phyloP scores from a whole-genome alignment of 2,888 invertebrate genomes.

The Conistra vaccinii region DNA sequence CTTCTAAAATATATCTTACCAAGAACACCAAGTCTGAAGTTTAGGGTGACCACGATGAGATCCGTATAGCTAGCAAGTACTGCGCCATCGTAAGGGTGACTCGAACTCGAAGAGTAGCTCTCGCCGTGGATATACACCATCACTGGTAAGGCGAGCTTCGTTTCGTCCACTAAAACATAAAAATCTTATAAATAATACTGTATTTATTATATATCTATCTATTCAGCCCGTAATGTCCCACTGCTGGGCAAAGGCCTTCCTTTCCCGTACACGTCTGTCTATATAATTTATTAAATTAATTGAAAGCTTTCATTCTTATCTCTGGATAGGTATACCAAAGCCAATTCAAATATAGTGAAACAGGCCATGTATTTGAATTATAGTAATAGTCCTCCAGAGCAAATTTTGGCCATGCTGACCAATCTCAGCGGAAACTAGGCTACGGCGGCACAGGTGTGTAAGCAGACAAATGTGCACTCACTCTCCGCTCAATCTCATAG shows the following conservation, averaged over 20 bases:
- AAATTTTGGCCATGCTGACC: too few species aligned
- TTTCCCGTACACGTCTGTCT: not conserved
- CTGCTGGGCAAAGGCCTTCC: not conserved
- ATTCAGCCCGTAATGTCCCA: not conserved
- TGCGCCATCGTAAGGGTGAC: constrained; percentile 98
- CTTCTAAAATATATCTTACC: constrained; percentile 87
- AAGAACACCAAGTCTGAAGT: constrained; percentile 98
- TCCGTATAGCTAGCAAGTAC: constrained; percentile 97
- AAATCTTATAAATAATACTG: not conserved
- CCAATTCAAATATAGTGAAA: not conserved
- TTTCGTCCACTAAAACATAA: constrained; percentile 89
- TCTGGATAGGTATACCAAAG: not conserved
- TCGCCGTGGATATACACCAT: constrained; percentile 96
- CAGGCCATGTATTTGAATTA: not conserved
- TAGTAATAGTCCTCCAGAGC: too few species aligned
- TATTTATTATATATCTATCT: not conserved
- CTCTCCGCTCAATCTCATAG: too few species aligned
- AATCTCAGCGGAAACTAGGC: too few species aligned
- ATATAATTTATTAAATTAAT: not conserved
- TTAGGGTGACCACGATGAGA: constrained; percentile 98
- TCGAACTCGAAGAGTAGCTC: constrained; percentile 97
- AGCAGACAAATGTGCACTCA: too few species aligned
- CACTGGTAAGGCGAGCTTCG: constrained; percentile 92
- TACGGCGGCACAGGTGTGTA: too few species aligned
- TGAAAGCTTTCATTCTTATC: not conserved